Percentiles rank a stretch among this genome's conserved stretches.
These are phyloP conservation scores for Lordiphosa fenestrarum DNA, from an alignment of 2,888 invertebrate species.

Conservation along the genomic window DNA sequence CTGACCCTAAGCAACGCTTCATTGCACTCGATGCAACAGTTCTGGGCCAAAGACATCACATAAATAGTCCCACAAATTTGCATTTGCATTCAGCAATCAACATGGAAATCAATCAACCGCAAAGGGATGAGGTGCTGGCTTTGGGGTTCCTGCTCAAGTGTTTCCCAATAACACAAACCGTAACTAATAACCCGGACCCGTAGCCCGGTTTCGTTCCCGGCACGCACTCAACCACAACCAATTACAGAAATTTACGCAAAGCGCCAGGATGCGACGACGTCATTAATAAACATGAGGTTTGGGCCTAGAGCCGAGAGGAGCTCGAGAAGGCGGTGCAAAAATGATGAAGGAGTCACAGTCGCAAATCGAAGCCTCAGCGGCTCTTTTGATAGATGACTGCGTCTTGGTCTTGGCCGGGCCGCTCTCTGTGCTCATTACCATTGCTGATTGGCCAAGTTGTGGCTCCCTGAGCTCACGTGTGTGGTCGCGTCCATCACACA, in stretches of 20 bases:
- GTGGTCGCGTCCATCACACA: slow-evolving; percentile 65
- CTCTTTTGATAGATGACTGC: slow-evolving; percentile 64
- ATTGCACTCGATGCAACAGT: slow-evolving; percentile 40
- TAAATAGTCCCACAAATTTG: slow-evolving; percentile 46
- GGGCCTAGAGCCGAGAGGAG: slow-evolving; percentile 13
- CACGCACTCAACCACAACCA: slow-evolving; percentile 66
- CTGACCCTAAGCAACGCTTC: slow-evolving; percentile 4
- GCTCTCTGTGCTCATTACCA: slow-evolving; percentile 54
- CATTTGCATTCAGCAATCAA: slow-evolving; percentile 64
- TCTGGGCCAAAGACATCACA: slow-evolving; percentile 10
- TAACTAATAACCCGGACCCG: slow-evolving; percentile 57
- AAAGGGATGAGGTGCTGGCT: slow-evolving; percentile 29
- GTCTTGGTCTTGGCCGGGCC: slow-evolving; percentile 23
- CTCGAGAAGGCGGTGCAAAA: slow-evolving; percentile 35
- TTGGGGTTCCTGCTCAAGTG: slow-evolving; percentile 41
- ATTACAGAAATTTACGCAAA: slow-evolving; percentile 69
- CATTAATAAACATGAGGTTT: slow-evolving; percentile 67
- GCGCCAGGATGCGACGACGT: slow-evolving; percentile 58
- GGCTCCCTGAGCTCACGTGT: slow-evolving; percentile 37
- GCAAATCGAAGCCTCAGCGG: slow-evolving; percentile 58
- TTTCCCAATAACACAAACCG: slow-evolving; percentile 59
- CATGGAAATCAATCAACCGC: slow-evolving; percentile 69
- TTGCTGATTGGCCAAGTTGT: slow-evolving; percentile 58
- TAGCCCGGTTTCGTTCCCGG: slow-evolving; percentile 19
- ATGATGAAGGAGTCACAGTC: slow-evolving; percentile 28